Conservation (phyloP, 2,888 invertebrate genomes). For the Eupithecia exiguata region DNA sequence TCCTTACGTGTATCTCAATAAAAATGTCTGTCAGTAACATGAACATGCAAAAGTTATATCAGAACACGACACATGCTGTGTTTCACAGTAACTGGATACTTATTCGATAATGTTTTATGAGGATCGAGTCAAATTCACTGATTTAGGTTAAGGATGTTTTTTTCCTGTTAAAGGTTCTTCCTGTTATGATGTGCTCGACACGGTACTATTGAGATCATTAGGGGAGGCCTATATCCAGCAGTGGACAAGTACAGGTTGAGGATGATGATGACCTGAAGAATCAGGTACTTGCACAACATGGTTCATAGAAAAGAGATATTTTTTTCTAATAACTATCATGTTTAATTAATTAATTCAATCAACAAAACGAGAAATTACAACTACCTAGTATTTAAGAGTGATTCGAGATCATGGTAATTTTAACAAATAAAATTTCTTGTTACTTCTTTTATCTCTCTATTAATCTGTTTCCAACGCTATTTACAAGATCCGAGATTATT, state of each 20-base stretch:
- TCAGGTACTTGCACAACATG: no score
- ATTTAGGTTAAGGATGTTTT: neutral
- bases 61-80: slow-evolving; percentile 12
- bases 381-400: no score
- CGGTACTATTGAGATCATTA: neutral
- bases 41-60: slow-evolving; percentile 5
- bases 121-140: neutral
- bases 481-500: neutral
- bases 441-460: no score
- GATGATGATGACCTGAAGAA: no score
- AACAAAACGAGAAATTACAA: no score
- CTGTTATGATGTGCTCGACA: neutral
- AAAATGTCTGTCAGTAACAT: neutral
- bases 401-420: no score
- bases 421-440: no score
- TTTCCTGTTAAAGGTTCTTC: neutral
- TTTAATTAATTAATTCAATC: no score
- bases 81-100: neutral
- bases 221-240: neutral
- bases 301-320: no score
- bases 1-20: neutral
- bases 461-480: neutral
- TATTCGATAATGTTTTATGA: neutral
- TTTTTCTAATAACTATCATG: no score
- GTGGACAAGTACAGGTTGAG: neutral